Base-by-base conservation (phyloP, 2,797 vertebrate species). In the Helostoma temminkii region DNA sequence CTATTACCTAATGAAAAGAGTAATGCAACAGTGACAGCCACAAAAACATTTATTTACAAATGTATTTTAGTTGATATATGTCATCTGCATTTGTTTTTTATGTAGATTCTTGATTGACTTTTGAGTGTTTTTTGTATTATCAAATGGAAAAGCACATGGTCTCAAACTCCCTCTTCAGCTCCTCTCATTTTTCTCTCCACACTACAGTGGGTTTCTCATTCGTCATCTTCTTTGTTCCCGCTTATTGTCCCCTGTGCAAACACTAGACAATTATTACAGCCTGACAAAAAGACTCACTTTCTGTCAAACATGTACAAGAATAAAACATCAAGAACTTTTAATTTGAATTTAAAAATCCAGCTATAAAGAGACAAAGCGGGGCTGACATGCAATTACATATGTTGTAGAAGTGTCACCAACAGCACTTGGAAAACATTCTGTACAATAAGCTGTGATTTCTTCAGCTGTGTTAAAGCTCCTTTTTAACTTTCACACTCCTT, bases 401-500 rank as follows among this genome's bases (percentile, higher is more conserved):
- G 59, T 62, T 76, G 37, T 53, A 25, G 19, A 66, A 41, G 34
- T 75, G 45, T 34, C 6, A 32, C 39, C 25, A 47, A 34, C 28
- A 69, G 53, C 39, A 28, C 47, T 48, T 50, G 6, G 37, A 21
- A 74, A 66, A 22, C 11, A 32, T 45, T 56, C 58, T 34, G 36
- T 30, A 6, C n/a, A 32, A 6, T 7, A 12, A 32, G 30, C 41
- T 56, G 52, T n/a, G 41, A 76, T 65, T 66, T 60, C 25, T 37
- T 63, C 5, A 16, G 66, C 64, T 61, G 21, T 69, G 10, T 53
- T 43, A 0, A 21, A 66, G 22, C 24, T 21, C 4, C 24, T 52
- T 72, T 67, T 72, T 24, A 50, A 36, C 55, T 71, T 66, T 71
- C 36, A 6, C 21, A 22, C 45, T 53, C 1, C 9, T 58, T 58